A percentile compares a stretch with the other conserved stretches of the same genome.
Evolutionary conservation across 2,797 vertebrate genomes (phyloP).

Genomic region (Myripristis jacobus): DNA sequence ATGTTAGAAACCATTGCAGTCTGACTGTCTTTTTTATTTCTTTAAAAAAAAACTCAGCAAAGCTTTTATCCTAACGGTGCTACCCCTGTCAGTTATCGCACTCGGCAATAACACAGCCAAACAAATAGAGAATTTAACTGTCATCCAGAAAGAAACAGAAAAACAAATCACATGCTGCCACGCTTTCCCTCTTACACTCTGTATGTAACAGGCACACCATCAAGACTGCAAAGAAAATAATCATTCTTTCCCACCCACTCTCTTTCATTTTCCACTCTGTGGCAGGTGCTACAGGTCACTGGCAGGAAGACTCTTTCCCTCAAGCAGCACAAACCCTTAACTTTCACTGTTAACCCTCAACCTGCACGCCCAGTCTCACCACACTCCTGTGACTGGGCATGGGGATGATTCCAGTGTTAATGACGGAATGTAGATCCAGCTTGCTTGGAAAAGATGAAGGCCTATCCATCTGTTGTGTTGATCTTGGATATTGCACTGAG

Average conservation of each 20-base stretch:
- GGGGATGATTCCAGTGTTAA: too few species aligned
- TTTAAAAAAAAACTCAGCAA: not conserved
- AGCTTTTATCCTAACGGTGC: not conserved
- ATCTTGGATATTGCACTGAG: not conserved
- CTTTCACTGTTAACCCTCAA: not conserved
- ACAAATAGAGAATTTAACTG: constrained; percentile 4
- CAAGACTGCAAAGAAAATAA: not conserved
- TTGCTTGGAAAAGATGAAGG: too few species aligned
- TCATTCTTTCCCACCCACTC: not conserved
- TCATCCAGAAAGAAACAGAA: not conserved
- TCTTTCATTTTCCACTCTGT: not conserved
- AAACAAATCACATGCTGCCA: not conserved
- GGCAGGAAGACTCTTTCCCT: not conserved
- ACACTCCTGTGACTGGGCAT: too few species aligned
- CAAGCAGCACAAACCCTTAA: not conserved
- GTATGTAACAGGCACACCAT: not conserved
- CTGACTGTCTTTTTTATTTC: too few species aligned
- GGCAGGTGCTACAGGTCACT: not conserved
- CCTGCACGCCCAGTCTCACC: not conserved
- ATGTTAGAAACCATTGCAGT: not conserved
- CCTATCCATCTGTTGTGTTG: not conserved
- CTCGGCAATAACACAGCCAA: not conserved
- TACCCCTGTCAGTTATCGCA: not conserved
- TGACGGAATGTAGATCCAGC: too few species aligned
- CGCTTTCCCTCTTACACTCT: not conserved